Evolutionary conservation across 2,888 invertebrate species (phyloP), one percentile per base, ranked within the genome.

Genomic region (Dicyrtomina minuta): DNA sequence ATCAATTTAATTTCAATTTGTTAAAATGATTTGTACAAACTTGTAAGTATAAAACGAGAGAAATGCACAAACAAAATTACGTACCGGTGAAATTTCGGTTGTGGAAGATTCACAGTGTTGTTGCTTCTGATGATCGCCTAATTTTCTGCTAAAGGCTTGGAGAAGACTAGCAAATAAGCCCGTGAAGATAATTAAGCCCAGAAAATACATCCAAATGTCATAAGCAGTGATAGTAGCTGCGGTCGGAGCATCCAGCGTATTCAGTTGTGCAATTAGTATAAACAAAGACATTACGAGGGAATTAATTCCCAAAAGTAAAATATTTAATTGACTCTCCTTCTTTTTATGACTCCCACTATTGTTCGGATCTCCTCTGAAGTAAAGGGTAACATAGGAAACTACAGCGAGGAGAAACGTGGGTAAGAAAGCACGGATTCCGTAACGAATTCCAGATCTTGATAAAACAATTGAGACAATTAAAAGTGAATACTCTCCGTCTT

Each of bases 371-470:
- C 24, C 10, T 59, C 69, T 55, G 70, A 46, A 75, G 70, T 39
- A 75, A n/a, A 77, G 70, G 17, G 74, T 72, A 22, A 67, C 70
- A 49, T 75, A 77, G 27, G 74, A 70, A n/a, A 77, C 27, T 1
- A 70, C 1, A 2, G 66, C 56, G 13, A 77, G 66, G 17, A 74
- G 1, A 12, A 75, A 39, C 0, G 70, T 41, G 13, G 77, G 77
- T 0, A 77, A 33, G 51, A 77, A 56, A 6, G 73, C 72, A 55
- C 73, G 68, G 43, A 71, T 56, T 5, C 75, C 67, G 6, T 70
- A 72, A 44, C 73, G 22, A 4, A 72, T 12, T 13, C 73, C 71
- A 64, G 70, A 72, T 24, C 77, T 70, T 4, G 51, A 58, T 22
- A 77, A 60, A n/a, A 49, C 61, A 27, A 77, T 67, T 43, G 71